Percentiles rank a stretch among this genome's conserved stretches.
phyloP scores from a whole-genome alignment of 2,888 invertebrate genomes.

The Nipponacmea schrenckii region DNA sequence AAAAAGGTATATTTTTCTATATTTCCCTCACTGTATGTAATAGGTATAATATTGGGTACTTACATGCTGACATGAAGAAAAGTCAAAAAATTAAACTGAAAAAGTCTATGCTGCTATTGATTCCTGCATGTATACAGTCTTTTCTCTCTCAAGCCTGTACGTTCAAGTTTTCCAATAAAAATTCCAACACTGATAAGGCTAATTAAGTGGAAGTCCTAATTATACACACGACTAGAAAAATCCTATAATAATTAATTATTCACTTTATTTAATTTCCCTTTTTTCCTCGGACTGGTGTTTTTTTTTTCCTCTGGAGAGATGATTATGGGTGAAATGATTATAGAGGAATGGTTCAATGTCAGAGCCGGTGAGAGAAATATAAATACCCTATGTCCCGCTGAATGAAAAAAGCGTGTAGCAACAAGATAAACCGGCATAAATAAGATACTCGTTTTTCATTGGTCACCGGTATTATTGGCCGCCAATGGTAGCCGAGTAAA shows the following conservation, averaged over 20 bases:
- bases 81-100: too few species aligned
- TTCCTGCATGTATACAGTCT: too few species aligned
- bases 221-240: not conserved
- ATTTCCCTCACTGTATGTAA: too few species aligned
- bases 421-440: conserved; percentile 56
- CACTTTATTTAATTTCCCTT: too few species aligned
- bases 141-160: too few species aligned
- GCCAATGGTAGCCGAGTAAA: conserved; percentile 38
- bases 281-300: not conserved
- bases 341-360: not conserved
- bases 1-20: too few species aligned
- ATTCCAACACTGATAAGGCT: too few species aligned
- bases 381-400: conserved; percentile 7
- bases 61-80: too few species aligned
- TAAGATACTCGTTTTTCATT: conserved; percentile 33
- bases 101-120: too few species aligned
- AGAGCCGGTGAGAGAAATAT: not conserved
- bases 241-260: not conserved
- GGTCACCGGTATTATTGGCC: conserved; percentile 29
- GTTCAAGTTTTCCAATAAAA: too few species aligned
- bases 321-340: not conserved
- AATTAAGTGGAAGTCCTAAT: too few species aligned
- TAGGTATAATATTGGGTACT: too few species aligned
- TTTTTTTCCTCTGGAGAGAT: not conserved
- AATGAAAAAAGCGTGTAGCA: conserved; percentile 36